A percentile compares a stretch with the other conserved stretches of the same genome.
Evolutionary conservation across 2,888 invertebrate species (phyloP).

Genomic region (Acheta domesticus): DNA sequence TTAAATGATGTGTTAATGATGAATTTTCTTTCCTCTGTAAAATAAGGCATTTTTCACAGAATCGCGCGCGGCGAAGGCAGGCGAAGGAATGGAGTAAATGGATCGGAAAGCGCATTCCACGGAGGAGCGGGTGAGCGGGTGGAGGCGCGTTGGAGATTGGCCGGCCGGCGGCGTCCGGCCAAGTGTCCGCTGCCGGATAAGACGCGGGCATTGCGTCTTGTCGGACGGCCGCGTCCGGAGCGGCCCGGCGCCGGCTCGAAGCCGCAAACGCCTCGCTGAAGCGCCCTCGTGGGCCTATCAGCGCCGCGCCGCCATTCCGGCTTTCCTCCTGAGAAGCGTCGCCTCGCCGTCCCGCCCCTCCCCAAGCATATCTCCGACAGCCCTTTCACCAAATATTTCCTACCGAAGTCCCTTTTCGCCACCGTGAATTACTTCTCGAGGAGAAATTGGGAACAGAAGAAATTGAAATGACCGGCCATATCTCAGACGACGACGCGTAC

Average conservation of each 20-base stretch:
- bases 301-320: neutral
- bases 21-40: conserved; percentile 7
- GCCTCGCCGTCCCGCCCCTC: neutral
- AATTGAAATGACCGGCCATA: neutral
- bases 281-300: neutral
- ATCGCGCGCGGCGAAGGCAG: neutral
- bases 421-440: neutral
- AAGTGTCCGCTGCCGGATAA: neutral
- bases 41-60: neutral
- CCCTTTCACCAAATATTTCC: conserved; percentile 1
- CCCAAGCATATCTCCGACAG: neutral
- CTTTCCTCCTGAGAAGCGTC: neutral
- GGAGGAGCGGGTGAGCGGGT: neutral
- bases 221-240: neutral
- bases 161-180: neutral
- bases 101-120: conserved; percentile 3
- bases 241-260: neutral
- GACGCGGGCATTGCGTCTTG: neutral
- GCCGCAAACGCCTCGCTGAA: neutral
- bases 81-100: conserved; percentile 9
- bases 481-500: conserved; percentile 7
- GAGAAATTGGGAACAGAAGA: conserved; percentile 2
- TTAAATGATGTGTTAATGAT: conserved; percentile 18
- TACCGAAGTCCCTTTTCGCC: neutral
- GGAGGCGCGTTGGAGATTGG: neutral